Evolutionary conservation across 2,797 vertebrate genomes (phyloP).

Genomic region (Thripadectes ignobilis): DNA sequence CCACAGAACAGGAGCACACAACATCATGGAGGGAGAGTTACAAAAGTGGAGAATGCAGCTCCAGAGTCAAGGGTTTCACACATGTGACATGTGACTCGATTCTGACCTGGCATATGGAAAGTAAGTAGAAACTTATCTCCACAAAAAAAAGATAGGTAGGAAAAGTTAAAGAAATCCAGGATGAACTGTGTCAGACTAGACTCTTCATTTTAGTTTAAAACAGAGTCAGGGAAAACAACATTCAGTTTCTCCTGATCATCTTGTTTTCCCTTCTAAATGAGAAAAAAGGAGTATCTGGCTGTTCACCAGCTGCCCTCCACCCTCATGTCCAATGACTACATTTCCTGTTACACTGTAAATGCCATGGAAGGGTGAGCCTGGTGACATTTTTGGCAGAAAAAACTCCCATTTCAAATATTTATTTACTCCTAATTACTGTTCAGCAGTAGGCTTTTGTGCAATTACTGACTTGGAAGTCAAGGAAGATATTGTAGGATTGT

Average conservation of each 20-base stretch:
- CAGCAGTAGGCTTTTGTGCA: not conserved
- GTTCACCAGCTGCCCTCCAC: constrained; percentile 31
- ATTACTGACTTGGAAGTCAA: not conserved
- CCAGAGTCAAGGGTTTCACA: not conserved
- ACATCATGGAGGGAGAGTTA: not conserved
- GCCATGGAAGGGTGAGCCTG: not conserved
- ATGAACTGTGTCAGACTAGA: not conserved
- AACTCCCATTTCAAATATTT: not conserved
- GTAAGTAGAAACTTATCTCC: not conserved
- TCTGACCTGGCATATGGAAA: not conserved
- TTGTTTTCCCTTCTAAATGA: constrained; percentile 14
- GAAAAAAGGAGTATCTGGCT: not conserved
- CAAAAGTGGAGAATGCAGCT: not conserved
- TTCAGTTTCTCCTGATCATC: not conserved
- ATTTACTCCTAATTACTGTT: not conserved
- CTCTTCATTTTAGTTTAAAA: not conserved
- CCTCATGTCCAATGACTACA: constrained; percentile 28
- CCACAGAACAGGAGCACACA: not conserved
- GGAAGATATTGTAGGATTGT: not conserved
- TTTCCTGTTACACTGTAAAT: constrained; percentile 49
- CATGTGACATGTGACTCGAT: not conserved
- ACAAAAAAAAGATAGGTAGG: not conserved
- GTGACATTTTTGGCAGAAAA: not conserved
- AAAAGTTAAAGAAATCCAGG: not conserved
- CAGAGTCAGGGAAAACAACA: not conserved